Evolutionary conservation across 2,113 vertebrate species (phyloP), one percentile per base, ranked within the genome.

Genomic region (Rhombomys opimus): DNA sequence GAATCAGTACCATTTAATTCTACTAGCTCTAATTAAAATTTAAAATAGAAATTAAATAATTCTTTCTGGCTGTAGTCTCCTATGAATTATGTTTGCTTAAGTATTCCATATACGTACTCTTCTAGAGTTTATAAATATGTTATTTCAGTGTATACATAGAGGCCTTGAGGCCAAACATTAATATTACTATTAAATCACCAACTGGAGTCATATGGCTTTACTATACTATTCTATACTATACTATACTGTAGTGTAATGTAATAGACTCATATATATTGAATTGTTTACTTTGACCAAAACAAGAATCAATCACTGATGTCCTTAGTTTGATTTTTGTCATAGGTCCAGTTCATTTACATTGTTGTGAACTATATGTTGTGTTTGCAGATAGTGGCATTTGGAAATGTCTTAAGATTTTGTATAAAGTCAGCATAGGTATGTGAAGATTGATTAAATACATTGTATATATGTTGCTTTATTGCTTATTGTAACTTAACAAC

Each of bases 261-360:
- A 76, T 94, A 73, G 20, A 57, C 25, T 80, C 81, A 82, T 89
- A n/a, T 73, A 20, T 93, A 81, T 91, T 92, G 25, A 27, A 30
- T 84, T 89, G 35, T 95, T 87, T 94, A 89, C 73, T 72, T 18
- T 94, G 57, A 61, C 91, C 85, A 67, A 76, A 94, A 89, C 2
- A 82, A 87, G 70, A 91, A 75, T 67, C 57, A 68, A 63, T 87
- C 46, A 57, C 32, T 87, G 52, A 32, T 81, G 15, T 76, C 18
- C 57, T 87, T 89, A 67, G 14, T 32, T 89, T 82, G 38, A 91
- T 94, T 95, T 75, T 92, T 90, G 8, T 80, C 32, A 57, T 85
- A 95, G 30, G n/a, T 77, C 15, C 93, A 57, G 90, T 87, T 96
- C 63, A 78, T 73, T 89, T 57, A 90, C 63, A 41, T 94, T 90